Conservation (phyloP, 2,113 vertebrate species). For the Neopipo cinnamomea region DNA sequence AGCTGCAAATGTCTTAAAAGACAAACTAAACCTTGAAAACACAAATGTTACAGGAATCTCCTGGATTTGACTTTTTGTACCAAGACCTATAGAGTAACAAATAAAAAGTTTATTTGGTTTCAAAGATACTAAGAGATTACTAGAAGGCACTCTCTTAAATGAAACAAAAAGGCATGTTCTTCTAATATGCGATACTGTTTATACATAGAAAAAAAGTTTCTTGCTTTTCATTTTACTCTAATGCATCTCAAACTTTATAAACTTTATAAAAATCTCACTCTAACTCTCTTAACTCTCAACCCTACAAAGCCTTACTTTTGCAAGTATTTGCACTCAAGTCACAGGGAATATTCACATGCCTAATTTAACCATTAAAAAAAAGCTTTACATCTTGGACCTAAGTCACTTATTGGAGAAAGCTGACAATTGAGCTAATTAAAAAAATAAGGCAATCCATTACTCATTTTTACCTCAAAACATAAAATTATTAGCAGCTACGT, state of each 20-base stretch:
- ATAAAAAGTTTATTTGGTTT: slow-evolving; percentile 1
- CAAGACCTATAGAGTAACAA: neutral
- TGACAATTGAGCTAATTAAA: neutral
- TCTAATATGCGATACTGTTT: neutral
- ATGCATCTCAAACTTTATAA: neutral
- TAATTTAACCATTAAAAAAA: neutral
- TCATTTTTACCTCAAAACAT: neutral
- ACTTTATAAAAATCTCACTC: neutral
- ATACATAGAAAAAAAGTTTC: neutral
- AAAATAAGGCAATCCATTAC: neutral
- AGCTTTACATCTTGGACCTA: neutral
- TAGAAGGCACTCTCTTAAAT: neutral
- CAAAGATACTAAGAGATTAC: neutral
- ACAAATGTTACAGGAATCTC: neutral
- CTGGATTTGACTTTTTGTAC: neutral
- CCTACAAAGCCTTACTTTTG: neutral
- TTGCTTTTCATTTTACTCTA: neutral
- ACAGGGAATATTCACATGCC: neutral
- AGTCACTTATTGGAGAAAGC: neutral
- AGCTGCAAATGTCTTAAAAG: neutral
- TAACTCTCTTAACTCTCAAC: neutral
- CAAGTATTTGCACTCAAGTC: neutral
- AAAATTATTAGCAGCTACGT: neutral
- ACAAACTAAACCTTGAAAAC: neutral
- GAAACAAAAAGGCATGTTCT: neutral